These are phyloP conservation scores for Tragelaphus buxtoni DNA, from an alignment of 2,113 vertebrate genomes.

Conservation along the genomic window DNA sequence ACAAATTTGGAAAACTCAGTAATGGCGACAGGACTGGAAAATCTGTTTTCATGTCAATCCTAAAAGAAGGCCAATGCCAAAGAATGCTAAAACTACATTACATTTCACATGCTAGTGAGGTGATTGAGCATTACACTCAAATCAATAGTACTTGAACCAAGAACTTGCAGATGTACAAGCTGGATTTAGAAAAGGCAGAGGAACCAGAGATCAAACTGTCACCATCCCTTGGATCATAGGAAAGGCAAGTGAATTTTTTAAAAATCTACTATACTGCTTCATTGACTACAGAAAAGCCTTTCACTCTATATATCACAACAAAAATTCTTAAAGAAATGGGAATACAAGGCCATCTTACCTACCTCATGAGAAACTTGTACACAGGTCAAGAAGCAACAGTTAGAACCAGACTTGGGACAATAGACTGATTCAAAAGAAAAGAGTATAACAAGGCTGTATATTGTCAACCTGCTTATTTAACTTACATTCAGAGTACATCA, in stretches of 20 bases:
- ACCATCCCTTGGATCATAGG: not conserved
- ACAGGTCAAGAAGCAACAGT: not conserved
- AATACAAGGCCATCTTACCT: not conserved
- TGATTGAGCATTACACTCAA: too few species aligned
- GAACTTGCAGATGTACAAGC: not conserved
- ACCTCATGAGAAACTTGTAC: not conserved
- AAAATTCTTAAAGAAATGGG: not conserved
- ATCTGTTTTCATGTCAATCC: not conserved
- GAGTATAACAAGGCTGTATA: not conserved
- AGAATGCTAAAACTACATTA: not conserved
- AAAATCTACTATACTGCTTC: not conserved
- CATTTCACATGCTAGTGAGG: not conserved
- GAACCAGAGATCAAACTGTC: not conserved
- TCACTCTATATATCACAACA: not conserved
- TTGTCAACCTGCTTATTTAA: not conserved
- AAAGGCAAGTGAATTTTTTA: not conserved
- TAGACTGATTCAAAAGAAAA: not conserved
- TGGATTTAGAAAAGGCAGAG: not conserved
- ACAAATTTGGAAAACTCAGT: not conserved
- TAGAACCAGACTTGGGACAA: not conserved
- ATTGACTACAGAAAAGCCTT: not conserved
- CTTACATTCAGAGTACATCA: not conserved
- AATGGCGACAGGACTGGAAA: not conserved
- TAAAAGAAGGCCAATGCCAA: not conserved
- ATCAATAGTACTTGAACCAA: not conserved